Percentiles rank a stretch among this genome's conserved stretches.
Evolutionary conservation across 2,888 invertebrate genomes (phyloP).

Genomic region (Mimachlamys varia): DNA sequence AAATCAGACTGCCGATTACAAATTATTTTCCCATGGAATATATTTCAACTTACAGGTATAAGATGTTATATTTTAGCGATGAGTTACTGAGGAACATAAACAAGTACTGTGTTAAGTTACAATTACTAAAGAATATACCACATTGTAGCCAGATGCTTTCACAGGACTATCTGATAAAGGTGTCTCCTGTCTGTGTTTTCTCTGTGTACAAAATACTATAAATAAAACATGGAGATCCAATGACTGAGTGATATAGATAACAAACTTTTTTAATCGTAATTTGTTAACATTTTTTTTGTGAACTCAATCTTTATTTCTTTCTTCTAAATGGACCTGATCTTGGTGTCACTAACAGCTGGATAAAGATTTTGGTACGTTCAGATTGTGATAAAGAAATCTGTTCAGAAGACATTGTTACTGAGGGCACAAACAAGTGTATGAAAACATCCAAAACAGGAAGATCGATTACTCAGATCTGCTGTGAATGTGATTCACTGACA

Average conservation of each 20-base stretch:
- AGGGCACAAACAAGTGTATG: neutral
- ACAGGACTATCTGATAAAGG: neutral
- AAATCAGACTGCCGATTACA: neutral
- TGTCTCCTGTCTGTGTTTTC: neutral
- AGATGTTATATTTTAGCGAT: neutral
- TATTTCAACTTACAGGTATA: neutral
- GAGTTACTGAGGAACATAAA: neutral
- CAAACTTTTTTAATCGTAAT: neutral
- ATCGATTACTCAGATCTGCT: neutral
- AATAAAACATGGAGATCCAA: neutral
- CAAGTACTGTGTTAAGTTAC: neutral
- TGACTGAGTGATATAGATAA: neutral
- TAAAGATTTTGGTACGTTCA: neutral
- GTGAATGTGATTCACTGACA: neutral
- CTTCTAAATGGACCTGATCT: neutral
- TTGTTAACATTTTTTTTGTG: neutral
- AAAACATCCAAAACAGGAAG: neutral
- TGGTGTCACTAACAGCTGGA: neutral
- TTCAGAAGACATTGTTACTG: neutral
- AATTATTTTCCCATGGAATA: conserved; percentile 13
- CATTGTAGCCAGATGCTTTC: neutral
- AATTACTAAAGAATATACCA: neutral
- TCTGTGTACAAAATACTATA: neutral
- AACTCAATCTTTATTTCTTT: neutral
- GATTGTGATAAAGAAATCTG: neutral